These are phyloP conservation scores for Drosophila kokeensis DNA, from an alignment of 2,888 invertebrate genomes.

Conservation along the genomic window DNA sequence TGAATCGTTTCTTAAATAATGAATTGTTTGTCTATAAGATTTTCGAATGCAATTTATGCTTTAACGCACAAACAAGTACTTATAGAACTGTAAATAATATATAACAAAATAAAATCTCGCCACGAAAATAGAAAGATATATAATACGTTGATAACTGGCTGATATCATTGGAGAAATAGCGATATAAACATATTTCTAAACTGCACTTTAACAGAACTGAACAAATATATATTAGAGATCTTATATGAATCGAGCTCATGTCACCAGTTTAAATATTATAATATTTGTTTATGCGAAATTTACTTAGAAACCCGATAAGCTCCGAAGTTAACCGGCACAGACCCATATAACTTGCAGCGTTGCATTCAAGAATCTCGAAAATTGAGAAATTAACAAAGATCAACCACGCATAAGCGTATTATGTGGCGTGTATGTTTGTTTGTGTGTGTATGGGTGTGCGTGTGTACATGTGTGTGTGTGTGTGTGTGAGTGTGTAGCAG, in stretches of 20 bases:
- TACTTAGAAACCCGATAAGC: not conserved
- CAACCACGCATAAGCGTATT: constrained; percentile 44
- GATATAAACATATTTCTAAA: not conserved
- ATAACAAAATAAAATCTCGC: not conserved
- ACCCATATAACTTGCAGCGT: constrained; percentile 2
- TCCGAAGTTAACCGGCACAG: constrained; percentile 9
- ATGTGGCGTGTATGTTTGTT: constrained; percentile 20
- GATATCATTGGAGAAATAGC: not conserved
- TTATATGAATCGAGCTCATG: not conserved
- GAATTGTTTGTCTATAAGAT: not conserved
- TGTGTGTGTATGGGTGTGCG: constrained; percentile 3
- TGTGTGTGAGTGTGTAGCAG: constrained; percentile 10
- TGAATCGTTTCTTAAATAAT: not conserved
- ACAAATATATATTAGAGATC: not conserved
- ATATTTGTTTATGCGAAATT: not conserved
- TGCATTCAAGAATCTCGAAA: constrained; percentile 18
- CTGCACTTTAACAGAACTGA: not conserved
- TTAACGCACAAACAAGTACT: not conserved
- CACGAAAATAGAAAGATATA: not conserved
- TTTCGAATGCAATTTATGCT: not conserved
- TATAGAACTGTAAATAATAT: not conserved
- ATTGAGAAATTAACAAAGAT: constrained; percentile 17
- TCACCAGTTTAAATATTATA: constrained; percentile 10
- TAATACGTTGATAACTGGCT: not conserved
- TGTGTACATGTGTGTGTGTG: constrained; percentile 16